Evolutionary conservation across 2,113 vertebrate genomes (phyloP), one percentile per base, ranked within the genome.

Genomic region (Crotophaga sulcirostris): DNA sequence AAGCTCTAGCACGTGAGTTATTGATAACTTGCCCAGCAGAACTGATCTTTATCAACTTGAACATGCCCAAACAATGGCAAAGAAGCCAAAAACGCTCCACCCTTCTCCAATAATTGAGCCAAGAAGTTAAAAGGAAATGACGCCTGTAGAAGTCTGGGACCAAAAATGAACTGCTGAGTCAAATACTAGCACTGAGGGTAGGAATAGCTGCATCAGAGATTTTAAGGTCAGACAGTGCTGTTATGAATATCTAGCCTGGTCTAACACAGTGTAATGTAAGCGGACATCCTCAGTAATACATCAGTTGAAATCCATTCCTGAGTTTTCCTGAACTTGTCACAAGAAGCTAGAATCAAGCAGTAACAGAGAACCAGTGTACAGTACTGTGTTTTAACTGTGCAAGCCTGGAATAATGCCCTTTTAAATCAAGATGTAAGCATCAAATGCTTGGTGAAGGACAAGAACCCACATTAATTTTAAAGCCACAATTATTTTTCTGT

Each of bases 11-110:
- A 93, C 1, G n/a, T 93, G 45, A 94, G 45, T 36, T 79, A 88
- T 84, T 95, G 93, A 96, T 77, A 85, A 54, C 77, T 87, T 94
- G 92, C 92, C 95, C 85, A 93, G 92, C 34, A 91, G 73, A 96
- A 88, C 67, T 82, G 21, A 95, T 95, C 36, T 94, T 70, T 87
- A 96, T 93, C 87, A 60, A 54, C 47, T 84, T 64, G 56, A 91
- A 67, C 26, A 5, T 89, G 86, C 88, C 81, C 69, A 89, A 95
- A 93, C 84, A 95, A 96, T 47, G 36, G 79, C 34, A 87, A 90
- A 95, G 70, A 51, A 94, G 93, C 93, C 90, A 96, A 96, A 95
- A 96, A 5, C 29, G 86, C 96, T 94, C 94, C 94, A 92, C 90
- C 92, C 92, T 93, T 76, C 81, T 87, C 52, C 64, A 94, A 26